Percentiles rank a stretch among this genome's conserved stretches.
Evolutionary conservation across 2,888 invertebrate genomes (phyloP).

Genomic region (Phlogophora meticulosa): DNA sequence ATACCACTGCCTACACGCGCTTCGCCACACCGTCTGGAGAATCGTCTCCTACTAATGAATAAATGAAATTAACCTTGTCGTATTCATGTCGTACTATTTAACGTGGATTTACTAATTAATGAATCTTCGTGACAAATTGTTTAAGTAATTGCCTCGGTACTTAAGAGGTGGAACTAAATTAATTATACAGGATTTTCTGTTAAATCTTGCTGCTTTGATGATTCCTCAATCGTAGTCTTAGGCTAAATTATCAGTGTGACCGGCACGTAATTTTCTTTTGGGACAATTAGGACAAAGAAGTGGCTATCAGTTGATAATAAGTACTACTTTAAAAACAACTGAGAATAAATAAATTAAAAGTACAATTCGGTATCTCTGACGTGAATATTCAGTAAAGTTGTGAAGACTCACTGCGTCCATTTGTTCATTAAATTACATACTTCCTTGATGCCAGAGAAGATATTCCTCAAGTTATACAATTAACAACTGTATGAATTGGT

Average conservation of each 20-base stretch:
- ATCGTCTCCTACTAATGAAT: slow-evolving; percentile 49
- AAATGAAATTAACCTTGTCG: slow-evolving; percentile 55
- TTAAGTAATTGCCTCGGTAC: no score
- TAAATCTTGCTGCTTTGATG: no score
- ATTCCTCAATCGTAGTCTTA: not conserved
- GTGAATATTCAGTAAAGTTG: not conserved
- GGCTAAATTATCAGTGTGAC: not conserved
- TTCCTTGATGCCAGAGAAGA: not conserved
- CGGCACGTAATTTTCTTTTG: not conserved
- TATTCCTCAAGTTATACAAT: slow-evolving; percentile 4
- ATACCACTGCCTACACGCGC: not conserved
- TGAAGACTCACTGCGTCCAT: not conserved
- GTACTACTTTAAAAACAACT: not conserved
- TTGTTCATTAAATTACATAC: slow-evolving; percentile 18
- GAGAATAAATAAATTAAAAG: slow-evolving; percentile 9
- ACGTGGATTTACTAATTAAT: slow-evolving; percentile 23
- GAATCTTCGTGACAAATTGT: slow-evolving; percentile 3
- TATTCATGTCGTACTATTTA: slow-evolving; percentile 13
- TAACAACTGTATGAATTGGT: no score
- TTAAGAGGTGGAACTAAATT: no score
- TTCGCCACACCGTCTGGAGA: slow-evolving; percentile 41
- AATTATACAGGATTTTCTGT: no score
- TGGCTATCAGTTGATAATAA: not conserved
- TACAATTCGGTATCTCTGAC: slow-evolving; percentile 8
- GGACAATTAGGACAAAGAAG: no score